Percentiles rank a stretch among this genome's conserved stretches.
Evolutionary conservation across 2,888 invertebrate genomes (phyloP).

Genomic region (Merodon equestris): DNA sequence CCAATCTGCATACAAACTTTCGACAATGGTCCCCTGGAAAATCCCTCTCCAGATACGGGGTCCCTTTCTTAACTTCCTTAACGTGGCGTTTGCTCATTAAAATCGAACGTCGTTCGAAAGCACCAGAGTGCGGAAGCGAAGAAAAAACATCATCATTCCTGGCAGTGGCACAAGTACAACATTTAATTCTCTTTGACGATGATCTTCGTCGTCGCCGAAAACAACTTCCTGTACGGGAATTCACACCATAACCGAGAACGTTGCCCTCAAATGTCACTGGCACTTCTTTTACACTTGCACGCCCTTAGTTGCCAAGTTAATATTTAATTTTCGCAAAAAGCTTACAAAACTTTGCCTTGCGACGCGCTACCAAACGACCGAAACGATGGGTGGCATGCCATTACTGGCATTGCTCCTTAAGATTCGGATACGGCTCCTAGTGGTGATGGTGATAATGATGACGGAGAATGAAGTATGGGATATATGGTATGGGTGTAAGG

Average conservation of each 20-base stretch:
- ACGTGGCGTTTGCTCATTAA: slow-evolving; percentile 40
- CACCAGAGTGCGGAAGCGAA: slow-evolving; percentile 3
- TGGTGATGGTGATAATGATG: too few relatives aligned
- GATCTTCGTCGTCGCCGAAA: slow-evolving; percentile 26
- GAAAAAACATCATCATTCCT: background rate
- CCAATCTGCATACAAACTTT: too few relatives aligned
- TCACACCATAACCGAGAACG: slow-evolving; percentile 55
- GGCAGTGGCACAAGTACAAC: slow-evolving; percentile 31
- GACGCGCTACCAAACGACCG: slow-evolving; percentile 27
- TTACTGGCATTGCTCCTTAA: too few relatives aligned
- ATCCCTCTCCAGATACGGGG: background rate
- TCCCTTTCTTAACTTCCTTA: background rate
- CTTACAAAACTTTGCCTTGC: slow-evolving; percentile 58
- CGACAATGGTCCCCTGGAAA: background rate
- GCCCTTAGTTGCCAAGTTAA: slow-evolving; percentile 61
- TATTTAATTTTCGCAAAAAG: slow-evolving; percentile 67
- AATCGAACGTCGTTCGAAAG: slow-evolving; percentile 34
- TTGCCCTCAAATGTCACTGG: slow-evolving; percentile 54
- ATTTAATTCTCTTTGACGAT: slow-evolving; percentile 59
- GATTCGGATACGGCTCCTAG: too few relatives aligned
- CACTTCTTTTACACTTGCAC: slow-evolving; percentile 59
- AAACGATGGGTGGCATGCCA: slow-evolving; percentile 1
- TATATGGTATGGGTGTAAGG: too few relatives aligned
- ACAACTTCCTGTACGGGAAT: slow-evolving; percentile 52
- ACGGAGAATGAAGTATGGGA: too few relatives aligned